Conservation (phyloP, 2,113 vertebrate species). For the Dryoscopus gambensis region DNA sequence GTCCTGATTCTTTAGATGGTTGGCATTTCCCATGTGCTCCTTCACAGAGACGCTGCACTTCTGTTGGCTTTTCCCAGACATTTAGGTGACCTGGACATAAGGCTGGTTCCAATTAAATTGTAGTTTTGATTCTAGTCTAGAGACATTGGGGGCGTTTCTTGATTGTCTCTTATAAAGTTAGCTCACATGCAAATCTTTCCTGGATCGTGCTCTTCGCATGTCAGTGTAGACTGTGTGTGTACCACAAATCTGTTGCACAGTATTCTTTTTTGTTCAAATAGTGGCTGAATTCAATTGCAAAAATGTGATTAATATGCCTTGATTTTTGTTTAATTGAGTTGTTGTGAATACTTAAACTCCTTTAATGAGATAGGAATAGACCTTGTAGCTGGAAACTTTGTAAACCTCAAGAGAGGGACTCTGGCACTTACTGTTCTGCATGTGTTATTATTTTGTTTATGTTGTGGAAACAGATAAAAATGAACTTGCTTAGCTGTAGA, state of each 20-base stretch:
- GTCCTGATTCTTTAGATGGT: not conserved
- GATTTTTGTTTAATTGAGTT: not conserved
- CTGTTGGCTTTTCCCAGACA: not conserved
- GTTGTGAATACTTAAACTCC: not conserved
- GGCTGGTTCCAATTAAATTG: not conserved
- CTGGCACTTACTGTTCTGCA: not conserved
- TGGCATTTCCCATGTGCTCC: not conserved
- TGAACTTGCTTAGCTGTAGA: not conserved
- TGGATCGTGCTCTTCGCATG: not conserved
- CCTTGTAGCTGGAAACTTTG: not conserved
- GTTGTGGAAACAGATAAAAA: not conserved
- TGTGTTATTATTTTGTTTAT: slow-evolving; percentile 3
- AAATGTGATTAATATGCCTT: not conserved
- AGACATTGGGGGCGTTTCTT: not conserved
- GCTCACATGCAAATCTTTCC: not conserved
- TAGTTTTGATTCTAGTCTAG: not conserved
- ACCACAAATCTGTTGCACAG: not conserved
- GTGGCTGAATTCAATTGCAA: not conserved
- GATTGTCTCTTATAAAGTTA: not conserved
- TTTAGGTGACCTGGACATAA: not conserved
- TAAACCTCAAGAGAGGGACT: not conserved
- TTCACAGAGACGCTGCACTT: not conserved
- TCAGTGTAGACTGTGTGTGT: not conserved
- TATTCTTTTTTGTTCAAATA: not conserved
- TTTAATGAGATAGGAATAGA: not conserved